Conservation (phyloP, 1,140 invertebrate genomes). For the Drosophila subobscura region DNA sequence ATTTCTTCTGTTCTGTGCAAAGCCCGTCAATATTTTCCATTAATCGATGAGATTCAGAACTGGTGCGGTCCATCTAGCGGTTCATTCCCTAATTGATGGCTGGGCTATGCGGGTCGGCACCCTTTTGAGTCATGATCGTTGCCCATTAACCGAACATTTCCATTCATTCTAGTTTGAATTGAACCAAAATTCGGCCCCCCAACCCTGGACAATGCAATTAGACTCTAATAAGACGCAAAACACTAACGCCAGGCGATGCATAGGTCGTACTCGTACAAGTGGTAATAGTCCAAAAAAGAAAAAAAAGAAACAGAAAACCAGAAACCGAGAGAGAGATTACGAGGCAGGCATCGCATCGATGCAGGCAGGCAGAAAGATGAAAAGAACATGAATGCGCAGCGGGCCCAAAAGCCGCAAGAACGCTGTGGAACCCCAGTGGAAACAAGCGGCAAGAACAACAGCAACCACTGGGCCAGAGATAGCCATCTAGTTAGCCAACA, state of each 20-base stretch:
- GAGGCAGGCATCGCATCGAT: not conserved
- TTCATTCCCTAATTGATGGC: constrained; percentile 32
- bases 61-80: constrained; percentile 59
- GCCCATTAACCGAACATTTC: constrained; percentile 32
- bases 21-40: not conserved
- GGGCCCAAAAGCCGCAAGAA: constrained; percentile 36
- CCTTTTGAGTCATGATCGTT: constrained; percentile 58
- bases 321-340: constrained; percentile 4
- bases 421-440: constrained; percentile 27
- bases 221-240: constrained; percentile 79
- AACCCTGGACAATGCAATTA: constrained; percentile 65
- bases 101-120: constrained; percentile 16
- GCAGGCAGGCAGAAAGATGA: constrained; percentile 23
- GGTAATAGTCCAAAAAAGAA: constrained; percentile 54
- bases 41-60: constrained; percentile 14
- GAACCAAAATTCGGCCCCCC: constrained; percentile 35
- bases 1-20: not conserved
- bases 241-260: constrained; percentile 76
- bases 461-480: constrained; percentile 57
- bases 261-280: constrained; percentile 48
- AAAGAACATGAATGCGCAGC: constrained; percentile 66
- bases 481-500: constrained; percentile 82
- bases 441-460: constrained; percentile 44
- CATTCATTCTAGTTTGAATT: constrained; percentile 33
- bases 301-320: constrained; percentile 18